Evolutionary conservation across 1,140 invertebrate species (phyloP).

Genomic region (Tetraneura akinire): DNA sequence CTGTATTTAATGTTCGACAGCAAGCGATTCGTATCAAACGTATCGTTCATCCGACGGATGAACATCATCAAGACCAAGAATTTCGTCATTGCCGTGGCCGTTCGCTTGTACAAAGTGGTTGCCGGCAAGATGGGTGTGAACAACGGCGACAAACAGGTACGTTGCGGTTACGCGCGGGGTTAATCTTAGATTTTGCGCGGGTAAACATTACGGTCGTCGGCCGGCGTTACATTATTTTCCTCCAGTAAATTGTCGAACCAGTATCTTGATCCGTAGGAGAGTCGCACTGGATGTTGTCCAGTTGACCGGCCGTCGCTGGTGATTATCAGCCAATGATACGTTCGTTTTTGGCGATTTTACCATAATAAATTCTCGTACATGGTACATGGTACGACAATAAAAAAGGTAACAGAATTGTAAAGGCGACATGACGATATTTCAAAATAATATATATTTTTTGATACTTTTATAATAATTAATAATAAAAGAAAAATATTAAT

Average conservation of each 20-base stretch:
- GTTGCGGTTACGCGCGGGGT: background rate
- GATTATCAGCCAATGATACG: background rate
- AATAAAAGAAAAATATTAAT: too few species aligned
- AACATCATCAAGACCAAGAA: constrained; percentile 40
- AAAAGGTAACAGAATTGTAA: too few species aligned
- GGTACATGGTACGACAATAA: too few species aligned
- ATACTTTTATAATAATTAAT: too few species aligned
- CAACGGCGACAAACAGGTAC: constrained; percentile 37
- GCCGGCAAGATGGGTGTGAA: constrained; percentile 41
- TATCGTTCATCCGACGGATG: constrained; percentile 27
- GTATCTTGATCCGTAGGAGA: too few species aligned
- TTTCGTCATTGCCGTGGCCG: constrained; percentile 26
- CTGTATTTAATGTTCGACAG: constrained; percentile 14
- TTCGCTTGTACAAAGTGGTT: constrained; percentile 34
- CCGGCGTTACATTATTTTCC: too few species aligned
- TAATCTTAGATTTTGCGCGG: too few species aligned
- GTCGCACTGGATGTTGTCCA: too few species aligned
- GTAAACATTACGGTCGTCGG: too few species aligned
- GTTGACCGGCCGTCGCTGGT: background rate
- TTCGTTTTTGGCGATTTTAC: background rate
- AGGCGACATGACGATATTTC: too few species aligned
- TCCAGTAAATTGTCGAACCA: background rate
- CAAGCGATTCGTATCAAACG: background rate
- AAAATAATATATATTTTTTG: too few species aligned
- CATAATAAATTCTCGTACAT: too few species aligned